phyloP scores from a whole-genome alignment of 2,888 invertebrate species.

The Dysmachus trigonus region DNA sequence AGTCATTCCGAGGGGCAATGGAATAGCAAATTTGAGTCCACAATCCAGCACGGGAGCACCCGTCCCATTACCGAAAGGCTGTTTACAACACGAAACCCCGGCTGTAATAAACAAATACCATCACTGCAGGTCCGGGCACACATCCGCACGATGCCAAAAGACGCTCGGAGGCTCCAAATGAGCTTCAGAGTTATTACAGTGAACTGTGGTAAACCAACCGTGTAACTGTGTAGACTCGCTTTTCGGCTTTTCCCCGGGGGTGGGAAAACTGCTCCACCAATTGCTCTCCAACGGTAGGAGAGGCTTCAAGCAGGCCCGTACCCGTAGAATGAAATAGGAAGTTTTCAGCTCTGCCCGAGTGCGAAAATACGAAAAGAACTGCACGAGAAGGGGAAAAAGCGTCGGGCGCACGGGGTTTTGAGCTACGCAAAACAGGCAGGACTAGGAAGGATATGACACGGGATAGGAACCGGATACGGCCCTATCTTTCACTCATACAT shows the following conservation, averaged over 20 bases:
- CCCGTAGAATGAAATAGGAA: neutral
- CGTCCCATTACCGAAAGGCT: neutral
- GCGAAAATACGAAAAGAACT: neutral
- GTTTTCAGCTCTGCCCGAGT: neutral
- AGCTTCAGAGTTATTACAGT: slow-evolving; percentile 29
- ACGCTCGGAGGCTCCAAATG: slow-evolving; percentile 2
- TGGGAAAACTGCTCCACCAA: neutral
- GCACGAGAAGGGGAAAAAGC: neutral
- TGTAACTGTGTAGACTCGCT: slow-evolving; percentile 31
- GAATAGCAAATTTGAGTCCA: slow-evolving; percentile 22
- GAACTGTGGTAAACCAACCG: slow-evolving; percentile 38
- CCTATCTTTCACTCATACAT: slow-evolving; percentile 14
- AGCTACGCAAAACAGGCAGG: neutral
- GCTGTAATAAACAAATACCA: neutral
- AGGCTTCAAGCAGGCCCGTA: neutral
- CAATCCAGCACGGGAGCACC: neutral
- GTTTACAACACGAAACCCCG: neutral
- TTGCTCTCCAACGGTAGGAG: neutral
- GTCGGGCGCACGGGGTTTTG: neutral
- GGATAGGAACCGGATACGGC: slow-evolving; percentile 24
- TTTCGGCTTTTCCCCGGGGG: slow-evolving; percentile 22
- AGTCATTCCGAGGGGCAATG: slow-evolving; percentile 23
- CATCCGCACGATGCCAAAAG: neutral
- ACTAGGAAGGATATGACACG: neutral
- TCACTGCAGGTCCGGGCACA: neutral